Evolutionary conservation across 2,797 vertebrate genomes (phyloP), one percentile per base, ranked within the genome.

Genomic region (Sphenodon punctatus): DNA sequence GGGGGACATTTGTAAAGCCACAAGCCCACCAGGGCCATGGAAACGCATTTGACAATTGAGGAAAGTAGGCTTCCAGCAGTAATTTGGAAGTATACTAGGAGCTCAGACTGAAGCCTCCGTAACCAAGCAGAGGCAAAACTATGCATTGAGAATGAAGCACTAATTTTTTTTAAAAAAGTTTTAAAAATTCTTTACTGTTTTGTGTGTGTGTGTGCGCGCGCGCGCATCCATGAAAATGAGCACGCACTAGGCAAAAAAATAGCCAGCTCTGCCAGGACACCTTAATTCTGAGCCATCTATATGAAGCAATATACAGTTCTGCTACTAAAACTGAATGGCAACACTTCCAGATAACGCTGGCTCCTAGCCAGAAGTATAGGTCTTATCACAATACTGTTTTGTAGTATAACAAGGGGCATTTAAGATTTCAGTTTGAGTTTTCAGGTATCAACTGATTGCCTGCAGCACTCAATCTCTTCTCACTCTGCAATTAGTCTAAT

Each of bases 1-100:
- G 51, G 23, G n/a, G 48, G 64, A 82, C 67, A 51, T 66, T n/a
- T n/a, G n/a, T n/a, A n/a, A 67, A 87, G 82, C 76, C 49, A 73
- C 25, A 46, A 69, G 67, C 20, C 78, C 78, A 73, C 60, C 42
- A 43, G 8, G 17, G 32, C 25, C 41, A 36, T 61, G 68, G 15
- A 64, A 75, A 80, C 70, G 53, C 5, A 1, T 46, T 66, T 25
- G 49, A 20, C 30, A 80, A 59, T 17, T 58, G 42, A 55, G 11
- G 11, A 32, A 67, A 71, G n/a, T 49, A 30, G 5, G 49, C 30
- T 53, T 9, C 53, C 10, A 53, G 27, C 60, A 63, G 43, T 51
- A 63, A 27, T 60, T 73, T 51, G n/a, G n/a, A n/a, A 60, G 63
- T 27, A 17, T 12, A 55, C 9, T 32, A 53, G 2, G 5, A 23